Base-by-base conservation (phyloP, 2,113 vertebrate genomes). In the Nyctereutes procyonoides region DNA sequence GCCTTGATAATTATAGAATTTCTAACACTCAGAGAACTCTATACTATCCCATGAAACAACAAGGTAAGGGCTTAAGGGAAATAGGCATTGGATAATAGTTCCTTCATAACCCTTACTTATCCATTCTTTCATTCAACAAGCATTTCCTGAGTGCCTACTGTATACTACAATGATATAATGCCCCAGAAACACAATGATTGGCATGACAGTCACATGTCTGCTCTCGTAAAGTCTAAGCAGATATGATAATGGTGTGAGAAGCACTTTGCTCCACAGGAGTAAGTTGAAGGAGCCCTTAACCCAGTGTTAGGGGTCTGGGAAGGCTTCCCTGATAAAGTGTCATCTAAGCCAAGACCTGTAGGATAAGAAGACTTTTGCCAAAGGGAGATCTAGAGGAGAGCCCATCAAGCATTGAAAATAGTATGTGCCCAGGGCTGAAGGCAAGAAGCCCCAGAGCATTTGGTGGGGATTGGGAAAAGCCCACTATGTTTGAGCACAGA, bases 371-470 rank as follows among this genome's bases (percentile, higher is more conserved):
- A 38, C 1, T 1, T 38, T 80, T 79, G 35, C 22, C 28, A 26
- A 30, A 32, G 32, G 28, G 35, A 63, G 60, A 73, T 22, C 16
- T 24, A 26, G 56, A 43, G 35, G 11, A 63, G 1, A n/a, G 28
- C 4, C 15, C 7, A 4, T 4, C 8, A 38, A 24, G 14, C 16
- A 4, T 3, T 15, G 10, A 60, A 16, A 53, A 6, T 13, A 28
- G 22, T 32, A 0, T 2, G 3, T 12, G 5, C 35, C 2, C 0
- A 5, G 2, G 51, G 10, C 65, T 15, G 35, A 43, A 51, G 15
- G 26, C 65, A n/a, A 15, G 48, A 74, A 60, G 38, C 24, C 32
- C 12, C 35, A 11, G 8, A 16, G 26, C 4, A 1, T 3, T 4
- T 11, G 1, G 5, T 30, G 43, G 2, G 4, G 16, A 15, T 0